A percentile compares a stretch with the other conserved stretches of the same genome.
Evolutionary conservation across 2,113 vertebrate species (phyloP).

Genomic region (Corythaixoides concolor): DNA sequence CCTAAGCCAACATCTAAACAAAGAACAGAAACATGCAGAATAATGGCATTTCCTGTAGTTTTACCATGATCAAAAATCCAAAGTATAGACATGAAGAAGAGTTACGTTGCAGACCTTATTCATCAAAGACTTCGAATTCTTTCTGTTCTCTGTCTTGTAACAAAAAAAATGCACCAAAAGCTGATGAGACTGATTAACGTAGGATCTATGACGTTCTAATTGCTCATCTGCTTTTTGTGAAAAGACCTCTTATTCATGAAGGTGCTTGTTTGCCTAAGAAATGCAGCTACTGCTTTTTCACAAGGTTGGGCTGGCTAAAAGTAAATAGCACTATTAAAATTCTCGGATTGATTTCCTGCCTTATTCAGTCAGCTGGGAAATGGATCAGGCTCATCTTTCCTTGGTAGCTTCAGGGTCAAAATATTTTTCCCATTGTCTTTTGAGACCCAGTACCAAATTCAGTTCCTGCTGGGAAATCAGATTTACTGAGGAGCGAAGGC

Average conservation of each 20-base stretch:
- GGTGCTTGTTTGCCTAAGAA: constrained; percentile 12
- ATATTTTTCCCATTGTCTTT: not conserved
- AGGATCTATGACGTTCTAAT: not conserved
- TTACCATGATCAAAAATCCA: not conserved
- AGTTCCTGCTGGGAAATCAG: not conserved
- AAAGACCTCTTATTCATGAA: constrained; percentile 12
- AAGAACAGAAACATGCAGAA: not conserved
- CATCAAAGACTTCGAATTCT: not conserved
- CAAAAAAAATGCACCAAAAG: not conserved
- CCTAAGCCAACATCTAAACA: not conserved
- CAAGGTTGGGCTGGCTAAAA: not conserved
- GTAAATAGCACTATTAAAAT: constrained; percentile 32
- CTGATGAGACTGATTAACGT: constrained; percentile 5
- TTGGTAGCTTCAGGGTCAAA: constrained; percentile 6
- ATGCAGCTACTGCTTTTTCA: constrained; percentile 36
- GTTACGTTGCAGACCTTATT: not conserved
- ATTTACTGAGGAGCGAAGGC: not conserved
- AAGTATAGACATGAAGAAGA: not conserved
- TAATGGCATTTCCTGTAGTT: constrained; percentile 11
- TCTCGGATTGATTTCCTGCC: constrained; percentile 40
- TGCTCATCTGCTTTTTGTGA: constrained; percentile 27
- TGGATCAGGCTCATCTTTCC: not conserved
- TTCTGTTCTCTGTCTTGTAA: not conserved
- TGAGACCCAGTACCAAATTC: not conserved
- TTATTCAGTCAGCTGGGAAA: constrained; percentile 35